These are phyloP conservation scores for Megaustenia siamemsis DNA, from an alignment of 2,888 invertebrate genomes.

Conservation along the genomic window DNA sequence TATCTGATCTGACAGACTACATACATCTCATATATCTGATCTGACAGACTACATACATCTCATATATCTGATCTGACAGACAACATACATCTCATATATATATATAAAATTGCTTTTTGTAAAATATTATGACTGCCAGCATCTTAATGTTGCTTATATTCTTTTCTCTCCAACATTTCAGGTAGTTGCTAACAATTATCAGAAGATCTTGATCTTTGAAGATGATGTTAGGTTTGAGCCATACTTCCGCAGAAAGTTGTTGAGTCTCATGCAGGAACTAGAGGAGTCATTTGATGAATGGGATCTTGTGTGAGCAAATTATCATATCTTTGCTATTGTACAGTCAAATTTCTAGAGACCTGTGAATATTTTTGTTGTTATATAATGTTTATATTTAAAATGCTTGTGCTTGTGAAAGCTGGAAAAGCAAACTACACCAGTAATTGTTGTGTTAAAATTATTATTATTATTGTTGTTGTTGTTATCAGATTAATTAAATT, in stretches of 20 bases:
- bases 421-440: too few relatives aligned
- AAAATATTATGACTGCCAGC: too few relatives aligned
- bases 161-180: constrained; percentile 57
- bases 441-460: too few relatives aligned
- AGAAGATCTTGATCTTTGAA: constrained; percentile 89
- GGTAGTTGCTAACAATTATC: constrained; percentile 77
- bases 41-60: too few relatives aligned
- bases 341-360: not conserved
- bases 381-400: not conserved
- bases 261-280: constrained; percentile 85
- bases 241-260: constrained; percentile 86
- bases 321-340: not conserved
- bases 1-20: too few relatives aligned
- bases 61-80: not conserved
- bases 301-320: constrained; percentile 91
- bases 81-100: too few relatives aligned
- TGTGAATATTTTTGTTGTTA: not conserved
- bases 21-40: too few relatives aligned
- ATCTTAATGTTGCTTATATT: too few relatives aligned
- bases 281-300: constrained; percentile 84
- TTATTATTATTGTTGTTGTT: too few relatives aligned
- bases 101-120: too few relatives aligned
- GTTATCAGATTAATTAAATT: too few relatives aligned
- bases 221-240: constrained; percentile 96
- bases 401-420: not conserved